These are phyloP conservation scores for Chrysochloris asiatica DNA, from an alignment of 2,113 vertebrate species.

Conservation along the genomic window DNA sequence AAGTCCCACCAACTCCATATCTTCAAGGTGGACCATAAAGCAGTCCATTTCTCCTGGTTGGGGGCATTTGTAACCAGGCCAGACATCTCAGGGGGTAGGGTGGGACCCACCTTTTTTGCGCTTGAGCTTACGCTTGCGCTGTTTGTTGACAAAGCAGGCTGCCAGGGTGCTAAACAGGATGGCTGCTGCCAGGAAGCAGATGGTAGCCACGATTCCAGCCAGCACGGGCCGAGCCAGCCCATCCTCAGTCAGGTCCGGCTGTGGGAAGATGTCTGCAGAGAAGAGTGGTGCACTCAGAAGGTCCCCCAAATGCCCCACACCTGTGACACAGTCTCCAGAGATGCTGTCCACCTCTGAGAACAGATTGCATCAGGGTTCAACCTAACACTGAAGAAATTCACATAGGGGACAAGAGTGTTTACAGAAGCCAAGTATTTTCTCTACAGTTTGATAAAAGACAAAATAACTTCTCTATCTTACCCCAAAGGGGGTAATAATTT, in stretches of 20 bases:
- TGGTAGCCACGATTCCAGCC: constrained; percentile 98
- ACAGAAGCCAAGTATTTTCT: neutral
- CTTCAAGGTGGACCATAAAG: neutral
- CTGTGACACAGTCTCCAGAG: neutral
- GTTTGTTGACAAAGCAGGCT: constrained; percentile 98
- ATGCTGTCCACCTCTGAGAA: too few relatives aligned
- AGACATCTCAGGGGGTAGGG: neutral
- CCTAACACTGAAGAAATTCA: neutral
- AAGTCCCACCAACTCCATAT: neutral
- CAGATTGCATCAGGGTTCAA: neutral
- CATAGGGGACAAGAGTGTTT: accelerated
- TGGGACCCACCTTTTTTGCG: constrained; percentile 94
- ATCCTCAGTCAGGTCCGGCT: constrained; percentile 94
- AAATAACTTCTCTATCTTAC: neutral
- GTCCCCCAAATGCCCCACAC: neutral
- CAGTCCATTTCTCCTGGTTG: neutral
- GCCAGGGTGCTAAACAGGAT: constrained; percentile 98
- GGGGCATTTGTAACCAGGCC: neutral
- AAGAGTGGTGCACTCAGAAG: neutral
- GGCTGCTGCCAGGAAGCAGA: constrained; percentile 98
- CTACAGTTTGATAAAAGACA: neutral
- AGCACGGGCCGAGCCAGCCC: constrained; percentile 96
- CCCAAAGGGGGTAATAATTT: neutral
- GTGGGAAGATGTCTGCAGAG: constrained; percentile 93
- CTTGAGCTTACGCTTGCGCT: constrained; percentile 97